These are phyloP conservation scores for Hololepta plana DNA, from an alignment of 2,888 invertebrate species.

Conservation along the genomic window DNA sequence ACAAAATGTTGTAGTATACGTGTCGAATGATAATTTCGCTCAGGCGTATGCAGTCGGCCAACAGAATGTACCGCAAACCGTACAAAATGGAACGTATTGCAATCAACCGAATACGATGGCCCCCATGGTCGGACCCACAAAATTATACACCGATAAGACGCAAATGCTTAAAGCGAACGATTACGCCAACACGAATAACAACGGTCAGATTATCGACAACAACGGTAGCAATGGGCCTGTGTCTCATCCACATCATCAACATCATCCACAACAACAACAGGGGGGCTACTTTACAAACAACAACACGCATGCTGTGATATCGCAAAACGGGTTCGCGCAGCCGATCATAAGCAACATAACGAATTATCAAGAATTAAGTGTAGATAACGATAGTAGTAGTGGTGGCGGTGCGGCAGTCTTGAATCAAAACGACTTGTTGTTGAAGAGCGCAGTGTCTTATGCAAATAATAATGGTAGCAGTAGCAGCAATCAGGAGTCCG, in stretches of 20 bases:
- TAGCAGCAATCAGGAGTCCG: constrained; percentile 15
- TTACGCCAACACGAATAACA: constrained; percentile 13
- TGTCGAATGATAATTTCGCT: constrained; percentile 36
- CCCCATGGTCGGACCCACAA: constrained; percentile 18
- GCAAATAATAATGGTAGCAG: constrained; percentile 13
- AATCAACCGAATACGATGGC: constrained; percentile 19
- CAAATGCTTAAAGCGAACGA: constrained; percentile 14
- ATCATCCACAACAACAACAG: constrained; percentile 8
- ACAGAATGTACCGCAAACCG: constrained; percentile 23
- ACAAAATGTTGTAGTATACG: constrained; percentile 38
- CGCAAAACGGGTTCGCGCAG: constrained; percentile 22
- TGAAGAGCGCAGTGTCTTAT: constrained; percentile 7
- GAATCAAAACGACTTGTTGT: constrained; percentile 11
- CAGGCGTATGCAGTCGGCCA: constrained; percentile 32
- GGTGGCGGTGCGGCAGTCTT: too few relatives aligned
- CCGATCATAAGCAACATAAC: constrained; percentile 16
- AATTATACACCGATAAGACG: constrained; percentile 15
- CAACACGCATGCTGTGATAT: constrained; percentile 19
- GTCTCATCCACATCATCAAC: too few relatives aligned
- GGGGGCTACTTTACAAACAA: constrained; percentile 11
- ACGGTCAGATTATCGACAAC: constrained; percentile 13
- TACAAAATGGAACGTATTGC: constrained; percentile 23
- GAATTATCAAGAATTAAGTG: constrained; percentile 18
- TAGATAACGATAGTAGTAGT: too few relatives aligned
- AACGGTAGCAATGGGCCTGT: too few relatives aligned